Conservation (phyloP, 2,888 invertebrate species). For the Chloromyia formosa region DNA sequence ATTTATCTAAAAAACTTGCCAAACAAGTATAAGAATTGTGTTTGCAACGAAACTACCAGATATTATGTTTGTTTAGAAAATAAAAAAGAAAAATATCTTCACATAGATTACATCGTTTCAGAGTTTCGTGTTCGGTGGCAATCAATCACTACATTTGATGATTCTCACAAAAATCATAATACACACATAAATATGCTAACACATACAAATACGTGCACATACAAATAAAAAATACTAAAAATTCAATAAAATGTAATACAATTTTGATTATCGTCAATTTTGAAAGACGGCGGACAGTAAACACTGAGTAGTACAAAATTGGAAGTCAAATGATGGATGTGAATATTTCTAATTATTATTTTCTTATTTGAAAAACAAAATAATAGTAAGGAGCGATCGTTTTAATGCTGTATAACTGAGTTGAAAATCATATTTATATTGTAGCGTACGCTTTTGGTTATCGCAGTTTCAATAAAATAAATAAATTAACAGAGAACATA, state of each 20-base stretch:
- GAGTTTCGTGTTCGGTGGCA: constrained; percentile 17
- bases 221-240: neutral
- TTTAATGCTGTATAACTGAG: too few relatives aligned
- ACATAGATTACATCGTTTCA: neutral
- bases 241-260: neutral
- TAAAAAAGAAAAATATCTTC: neutral
- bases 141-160: neutral
- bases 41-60: constrained; percentile 9
- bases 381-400: too few relatives aligned
- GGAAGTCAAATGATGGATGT: neutral
- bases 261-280: neutral
- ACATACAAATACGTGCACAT: constrained; percentile 8
- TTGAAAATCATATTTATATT: too few relatives aligned
- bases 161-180: constrained; percentile 13
- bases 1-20: constrained; percentile 10
- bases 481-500: constrained; percentile 34
- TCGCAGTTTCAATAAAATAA: constrained; percentile 29
- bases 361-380: too few relatives aligned
- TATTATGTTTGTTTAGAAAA: neutral
- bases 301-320: neutral
- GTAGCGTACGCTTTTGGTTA: too few relatives aligned
- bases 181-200: constrained; percentile 10
- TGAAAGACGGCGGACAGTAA: too few relatives aligned
- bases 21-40: neutral
- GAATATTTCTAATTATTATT: too few relatives aligned